These are phyloP conservation scores for Xestia xanthographa DNA, from an alignment of 2,888 invertebrate species.

Conservation along the genomic window DNA sequence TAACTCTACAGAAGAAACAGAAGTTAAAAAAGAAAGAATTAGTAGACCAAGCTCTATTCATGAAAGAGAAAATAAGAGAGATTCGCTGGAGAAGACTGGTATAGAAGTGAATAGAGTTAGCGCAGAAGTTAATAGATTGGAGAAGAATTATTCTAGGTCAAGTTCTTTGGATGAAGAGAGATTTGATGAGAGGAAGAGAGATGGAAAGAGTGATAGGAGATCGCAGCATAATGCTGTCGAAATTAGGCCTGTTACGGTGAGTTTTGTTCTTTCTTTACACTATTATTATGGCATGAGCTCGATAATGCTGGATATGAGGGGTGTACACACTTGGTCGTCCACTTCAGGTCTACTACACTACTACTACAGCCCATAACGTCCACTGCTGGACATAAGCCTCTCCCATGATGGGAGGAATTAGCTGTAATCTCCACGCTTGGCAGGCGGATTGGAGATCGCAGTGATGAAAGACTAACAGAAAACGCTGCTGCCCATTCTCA, in stretches of 20 bases:
- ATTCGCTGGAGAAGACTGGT: slow-evolving; percentile 58
- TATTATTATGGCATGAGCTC: no score
- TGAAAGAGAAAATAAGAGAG: slow-evolving; percentile 63
- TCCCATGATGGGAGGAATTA: no score
- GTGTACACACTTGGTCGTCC: no score
- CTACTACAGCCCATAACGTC: no score
- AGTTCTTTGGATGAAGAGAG: slow-evolving; percentile 78
- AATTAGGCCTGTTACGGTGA: slow-evolving; percentile 83
- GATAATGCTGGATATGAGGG: no score
- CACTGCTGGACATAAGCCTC: no score
- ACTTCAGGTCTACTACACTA: no score
- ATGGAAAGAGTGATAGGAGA: slow-evolving; percentile 70
- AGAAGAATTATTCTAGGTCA: slow-evolving; percentile 79
- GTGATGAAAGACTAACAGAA: no score
- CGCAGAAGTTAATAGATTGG: slow-evolving; percentile 74
- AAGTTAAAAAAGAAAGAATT: slow-evolving; percentile 46
- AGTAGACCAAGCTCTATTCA: slow-evolving; percentile 68
- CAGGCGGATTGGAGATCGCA: no score
- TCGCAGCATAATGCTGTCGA: slow-evolving; percentile 79
- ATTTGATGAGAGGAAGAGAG: slow-evolving; percentile 69
- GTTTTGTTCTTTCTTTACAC: slow-evolving; percentile 57
- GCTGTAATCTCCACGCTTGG: no score
- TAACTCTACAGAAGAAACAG: slow-evolving; percentile 62
- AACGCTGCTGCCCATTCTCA: no score
- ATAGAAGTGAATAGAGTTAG: slow-evolving; percentile 70